A percentile compares a stretch with the other conserved stretches of the same genome.
Conservation (phyloP, 2,113 vertebrate genomes). For the Pionites leucogaster region DNA sequence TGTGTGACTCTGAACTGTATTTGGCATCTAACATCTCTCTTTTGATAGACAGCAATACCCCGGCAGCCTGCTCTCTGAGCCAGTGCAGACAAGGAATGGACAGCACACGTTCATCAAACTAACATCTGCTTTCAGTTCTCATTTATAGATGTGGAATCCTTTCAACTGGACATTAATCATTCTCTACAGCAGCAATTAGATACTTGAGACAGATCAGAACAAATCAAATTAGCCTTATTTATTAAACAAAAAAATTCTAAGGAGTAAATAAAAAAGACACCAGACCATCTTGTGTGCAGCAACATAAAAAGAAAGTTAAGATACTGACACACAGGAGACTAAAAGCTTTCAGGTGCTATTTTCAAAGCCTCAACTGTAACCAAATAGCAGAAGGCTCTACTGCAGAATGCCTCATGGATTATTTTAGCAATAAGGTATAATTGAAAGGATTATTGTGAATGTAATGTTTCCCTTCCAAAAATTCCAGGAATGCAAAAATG, state of each 20-base stretch:
- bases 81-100: conserved; percentile 25
- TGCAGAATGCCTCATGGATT: conserved; percentile 33
- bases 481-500: conserved; percentile 72
- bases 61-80: conserved; percentile 43
- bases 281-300: neutral
- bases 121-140: conserved; percentile 73
- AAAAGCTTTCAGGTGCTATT: conserved; percentile 24
- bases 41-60: conserved; percentile 56
- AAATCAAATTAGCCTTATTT: conserved; percentile 61
- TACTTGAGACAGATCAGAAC: conserved; percentile 43
- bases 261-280: neutral
- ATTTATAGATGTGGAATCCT: conserved; percentile 63
- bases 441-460: conserved; percentile 72
- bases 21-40: conserved; percentile 60
- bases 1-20: conserved; percentile 41
- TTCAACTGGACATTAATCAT: conserved; percentile 72
- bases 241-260: neutral
- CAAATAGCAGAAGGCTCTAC: conserved; percentile 18
- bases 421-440: conserved; percentile 70
- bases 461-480: conserved; percentile 73
- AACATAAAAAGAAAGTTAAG: neutral
- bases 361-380: conserved; percentile 20
- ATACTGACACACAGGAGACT: neutral
- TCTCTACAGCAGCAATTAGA: conserved; percentile 63
- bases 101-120: conserved; percentile 65